Base-by-base conservation (phyloP, 2,797 vertebrate species). In the Adelosebastes latens region DNA sequence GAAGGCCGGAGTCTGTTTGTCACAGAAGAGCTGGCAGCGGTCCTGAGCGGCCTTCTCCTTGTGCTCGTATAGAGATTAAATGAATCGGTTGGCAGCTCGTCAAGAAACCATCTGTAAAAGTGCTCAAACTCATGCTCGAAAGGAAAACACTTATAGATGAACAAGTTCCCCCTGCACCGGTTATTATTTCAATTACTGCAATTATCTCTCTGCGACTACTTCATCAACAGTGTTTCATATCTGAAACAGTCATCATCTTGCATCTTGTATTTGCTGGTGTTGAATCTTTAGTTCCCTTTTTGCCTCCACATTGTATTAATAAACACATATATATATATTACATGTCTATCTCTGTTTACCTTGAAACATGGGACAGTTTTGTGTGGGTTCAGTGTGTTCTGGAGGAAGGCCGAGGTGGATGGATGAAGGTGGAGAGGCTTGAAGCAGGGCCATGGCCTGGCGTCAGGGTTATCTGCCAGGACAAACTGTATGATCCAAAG, bases 1-100 rank as follows among this genome's bases (percentile, higher is more conserved):
- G 94, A 95, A 96, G 94, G 94, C 91, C 72, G 59, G 29, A 68
- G 86, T 13, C 29, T 24, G 62, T 59, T 65, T 32, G 49, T 78
- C 42, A 27, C 81, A 22, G 80, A 76, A 31, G 89, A 55, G 32
- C 87, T 83, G 85, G 74, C 81, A 70, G 86, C 80, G 68, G 85
- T 82, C 66, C 81, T 25, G 63, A 32, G 76, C 52, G 85, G 80
- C 92, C 94, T 93, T 94, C 91, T 88, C 84, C 89, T 91, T 88
- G 85, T 80, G 71, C 69, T 65, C 0, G 18, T 7, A 16, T 7
- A 14, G 63, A 89, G 87, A 85, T 84, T 65, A 87, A 80, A 69
- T 6, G 29, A 82, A 79, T 67, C 10, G 24, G 24, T 12, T 85
- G 87, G 85, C 70, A 76, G 70, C 55, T 65, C 69, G 76, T 88